phyloP scores from a whole-genome alignment of 30 jellyfish, hydroid and myxozoan species.

The Haliclystus octoradiatus region DNA sequence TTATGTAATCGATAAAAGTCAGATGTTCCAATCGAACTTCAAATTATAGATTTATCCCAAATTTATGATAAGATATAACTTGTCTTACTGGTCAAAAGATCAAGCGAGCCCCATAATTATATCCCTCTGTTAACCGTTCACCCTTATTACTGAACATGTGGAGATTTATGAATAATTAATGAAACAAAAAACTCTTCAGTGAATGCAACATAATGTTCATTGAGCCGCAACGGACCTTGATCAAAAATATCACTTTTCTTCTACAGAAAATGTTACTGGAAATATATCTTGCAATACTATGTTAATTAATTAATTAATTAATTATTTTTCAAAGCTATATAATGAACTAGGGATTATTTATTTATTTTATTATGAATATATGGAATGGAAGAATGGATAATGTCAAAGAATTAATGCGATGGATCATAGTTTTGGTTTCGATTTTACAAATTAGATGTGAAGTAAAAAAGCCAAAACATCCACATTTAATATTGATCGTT shows the following conservation, averaged over 20 bases:
- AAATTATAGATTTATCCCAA: too few relatives aligned
- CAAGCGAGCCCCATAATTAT: too few relatives aligned
- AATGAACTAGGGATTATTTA: not conserved
- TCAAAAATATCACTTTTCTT: too few relatives aligned
- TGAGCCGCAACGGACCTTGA: too few relatives aligned
- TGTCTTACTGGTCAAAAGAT: too few relatives aligned
- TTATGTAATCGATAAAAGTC: too few relatives aligned
- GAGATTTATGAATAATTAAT: not conserved
- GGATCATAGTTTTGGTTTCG: too few relatives aligned
- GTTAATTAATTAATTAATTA: not conserved
- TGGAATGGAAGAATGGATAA: not conserved
- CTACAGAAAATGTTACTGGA: not conserved
- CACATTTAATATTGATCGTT: conserved; percentile 73
- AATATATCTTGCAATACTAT: not conserved
- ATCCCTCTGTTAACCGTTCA: too few relatives aligned
- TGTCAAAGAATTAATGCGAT: too few relatives aligned
- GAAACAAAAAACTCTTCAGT: not conserved
- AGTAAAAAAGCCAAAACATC: conserved; percentile 47
- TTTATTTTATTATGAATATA: not conserved
- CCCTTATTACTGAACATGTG: not conserved
- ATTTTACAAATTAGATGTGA: not conserved
- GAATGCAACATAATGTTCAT: not conserved
- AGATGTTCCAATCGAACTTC: too few relatives aligned
- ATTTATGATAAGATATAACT: too few relatives aligned
- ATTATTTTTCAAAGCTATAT: not conserved